Percentiles rank a stretch among this genome's conserved stretches.
phyloP scores from a whole-genome alignment of 2,113 vertebrate species.

The Pycnonotus jocosus region DNA sequence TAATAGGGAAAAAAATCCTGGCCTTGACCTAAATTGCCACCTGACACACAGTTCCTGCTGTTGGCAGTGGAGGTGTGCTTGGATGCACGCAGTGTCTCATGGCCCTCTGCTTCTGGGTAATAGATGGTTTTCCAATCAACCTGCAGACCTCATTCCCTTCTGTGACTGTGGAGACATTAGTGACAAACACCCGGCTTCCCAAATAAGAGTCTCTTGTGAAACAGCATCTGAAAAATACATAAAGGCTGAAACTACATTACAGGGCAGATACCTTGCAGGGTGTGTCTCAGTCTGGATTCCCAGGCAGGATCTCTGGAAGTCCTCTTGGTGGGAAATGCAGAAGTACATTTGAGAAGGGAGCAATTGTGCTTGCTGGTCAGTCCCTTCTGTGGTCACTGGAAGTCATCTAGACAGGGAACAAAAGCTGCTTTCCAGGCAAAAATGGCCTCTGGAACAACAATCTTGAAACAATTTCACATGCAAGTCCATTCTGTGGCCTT shows the following conservation, averaged over 20 bases:
- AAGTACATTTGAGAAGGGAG: not conserved
- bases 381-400: not conserved
- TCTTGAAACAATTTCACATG: not conserved
- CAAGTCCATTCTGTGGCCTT: not conserved
- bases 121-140: not conserved
- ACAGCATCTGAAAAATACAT: not conserved
- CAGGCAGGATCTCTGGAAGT: not conserved
- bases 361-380: not conserved
- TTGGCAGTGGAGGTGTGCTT: not conserved
- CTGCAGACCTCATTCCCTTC: not conserved
- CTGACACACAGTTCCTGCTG: not conserved
- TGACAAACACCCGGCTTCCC: not conserved
- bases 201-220: not conserved
- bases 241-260: not conserved
- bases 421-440: not conserved
- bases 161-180: not conserved
- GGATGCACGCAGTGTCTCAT: fast-evolving
- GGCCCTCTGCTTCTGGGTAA: not conserved
- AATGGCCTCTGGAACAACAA: not conserved
- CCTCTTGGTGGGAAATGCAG: not conserved
- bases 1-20: not conserved
- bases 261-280: not conserved
- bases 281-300: not conserved
- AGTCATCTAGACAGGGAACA: not conserved
- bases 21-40: not conserved